phyloP scores from a whole-genome alignment of 2,888 invertebrate genomes.

The Callyntrura sp. region DNA sequence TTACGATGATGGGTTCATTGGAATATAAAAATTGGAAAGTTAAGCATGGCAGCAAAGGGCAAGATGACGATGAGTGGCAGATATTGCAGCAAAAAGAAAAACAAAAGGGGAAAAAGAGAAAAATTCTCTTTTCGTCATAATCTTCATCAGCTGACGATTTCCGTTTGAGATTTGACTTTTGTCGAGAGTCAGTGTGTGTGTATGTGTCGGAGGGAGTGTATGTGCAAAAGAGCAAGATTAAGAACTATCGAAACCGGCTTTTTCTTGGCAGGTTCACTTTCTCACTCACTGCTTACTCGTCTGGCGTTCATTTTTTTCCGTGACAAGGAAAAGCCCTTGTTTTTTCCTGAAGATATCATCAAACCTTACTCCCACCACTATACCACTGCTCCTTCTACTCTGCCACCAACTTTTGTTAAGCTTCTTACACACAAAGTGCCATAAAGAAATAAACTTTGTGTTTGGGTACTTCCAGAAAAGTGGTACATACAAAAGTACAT shows the following conservation, averaged over 20 bases:
- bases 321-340: neutral
- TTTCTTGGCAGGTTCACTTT: conserved; percentile 8
- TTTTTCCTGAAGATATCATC: neutral
- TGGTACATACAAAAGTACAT: neutral
- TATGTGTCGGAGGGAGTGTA: no score
- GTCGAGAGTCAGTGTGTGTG: no score
- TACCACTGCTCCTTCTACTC: neutral
- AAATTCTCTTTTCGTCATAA: conserved; percentile 34
- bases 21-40: no score
- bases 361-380: no score
- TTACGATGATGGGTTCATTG: conserved; percentile 1
- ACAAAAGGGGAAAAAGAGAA: neutral
- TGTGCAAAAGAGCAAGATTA: neutral
- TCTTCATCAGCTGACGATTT: conserved; percentile 45
- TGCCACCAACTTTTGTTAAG: conserved; percentile 39
- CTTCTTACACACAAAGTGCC: conserved; percentile 10
- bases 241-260: conserved; percentile 28
- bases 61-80: no score
- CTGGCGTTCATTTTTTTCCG: neutral
- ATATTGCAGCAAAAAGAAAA: no score
- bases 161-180: conserved; percentile 38
- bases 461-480: neutral
- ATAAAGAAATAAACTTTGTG: neutral
- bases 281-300: neutral
- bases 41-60: no score